These are phyloP conservation scores for Pteruthius melanotis DNA, from an alignment of 2,113 vertebrate species.

Conservation along the genomic window DNA sequence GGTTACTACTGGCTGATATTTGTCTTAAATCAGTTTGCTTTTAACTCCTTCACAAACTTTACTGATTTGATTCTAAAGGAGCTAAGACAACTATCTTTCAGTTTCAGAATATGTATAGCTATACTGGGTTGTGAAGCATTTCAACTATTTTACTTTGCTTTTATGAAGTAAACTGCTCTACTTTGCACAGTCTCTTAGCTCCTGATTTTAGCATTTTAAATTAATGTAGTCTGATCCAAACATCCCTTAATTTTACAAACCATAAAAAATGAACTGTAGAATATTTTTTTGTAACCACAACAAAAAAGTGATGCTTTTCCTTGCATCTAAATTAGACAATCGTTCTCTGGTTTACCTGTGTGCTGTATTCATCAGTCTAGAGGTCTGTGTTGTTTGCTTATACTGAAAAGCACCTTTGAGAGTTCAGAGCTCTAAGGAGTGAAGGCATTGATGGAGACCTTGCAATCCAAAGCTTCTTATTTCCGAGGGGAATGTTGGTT, in stretches of 20 bases:
- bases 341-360: not conserved
- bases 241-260: not conserved
- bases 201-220: not conserved
- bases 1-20: not conserved
- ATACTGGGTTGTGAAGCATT: not conserved
- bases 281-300: not conserved
- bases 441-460: not conserved
- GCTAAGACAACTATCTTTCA: not conserved
- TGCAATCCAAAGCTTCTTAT: not conserved
- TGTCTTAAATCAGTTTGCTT: not conserved
- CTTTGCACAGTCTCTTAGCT: not conserved
- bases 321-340: not conserved
- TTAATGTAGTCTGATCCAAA: not conserved
- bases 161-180: not conserved
- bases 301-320: not conserved
- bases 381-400: not conserved
- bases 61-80: not conserved
- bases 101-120: not conserved
- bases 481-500: not conserved
- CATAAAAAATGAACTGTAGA: not conserved
- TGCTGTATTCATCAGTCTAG: not conserved
- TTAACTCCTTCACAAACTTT: not conserved
- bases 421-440: not conserved
- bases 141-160: not conserved
- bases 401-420: not conserved